A percentile compares a stretch with the other conserved stretches of the same genome.
These are phyloP conservation scores for Hyles euphorbiae DNA, from an alignment of 1,140 invertebrate species.

Conservation along the genomic window DNA sequence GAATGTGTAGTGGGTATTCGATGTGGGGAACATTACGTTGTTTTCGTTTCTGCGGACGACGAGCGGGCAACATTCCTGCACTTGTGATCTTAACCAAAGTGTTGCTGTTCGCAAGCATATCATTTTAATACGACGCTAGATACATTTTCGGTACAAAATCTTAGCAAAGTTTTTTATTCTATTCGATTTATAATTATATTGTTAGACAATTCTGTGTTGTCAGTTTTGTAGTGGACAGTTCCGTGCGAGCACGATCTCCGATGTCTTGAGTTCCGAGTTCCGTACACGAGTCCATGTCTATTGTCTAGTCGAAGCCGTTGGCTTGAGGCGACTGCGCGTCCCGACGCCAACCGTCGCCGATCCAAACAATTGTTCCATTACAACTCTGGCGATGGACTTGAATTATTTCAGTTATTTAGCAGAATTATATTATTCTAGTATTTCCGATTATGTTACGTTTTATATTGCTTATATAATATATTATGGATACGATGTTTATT, in stretches of 20 bases:
- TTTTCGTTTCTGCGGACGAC: conserved; percentile 42
- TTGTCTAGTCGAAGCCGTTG: conserved; percentile 60
- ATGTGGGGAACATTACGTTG: conserved; percentile 37
- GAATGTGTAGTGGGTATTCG: conserved; percentile 72
- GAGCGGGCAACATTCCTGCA: conserved; percentile 51
- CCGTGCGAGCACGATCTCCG: conserved; percentile 9
- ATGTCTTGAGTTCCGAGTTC: conserved; percentile 16
- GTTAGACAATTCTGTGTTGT: conserved; percentile 67
- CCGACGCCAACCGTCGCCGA: no score
- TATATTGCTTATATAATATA: conserved; percentile 75
- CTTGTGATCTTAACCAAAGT: conserved; percentile 67
- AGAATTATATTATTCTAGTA: conserved; percentile 74
- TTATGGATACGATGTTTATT: conserved; percentile 74
- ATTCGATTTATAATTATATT: conserved; percentile 67
- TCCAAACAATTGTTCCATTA: conserved; percentile 25
- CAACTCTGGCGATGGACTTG: conserved; percentile 51
- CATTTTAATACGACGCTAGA: conserved; percentile 70
- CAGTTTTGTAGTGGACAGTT: conserved; percentile 53
- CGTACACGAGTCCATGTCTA: conserved; percentile 44
- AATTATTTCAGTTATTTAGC: conserved; percentile 74
- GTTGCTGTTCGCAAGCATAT: conserved; percentile 73
- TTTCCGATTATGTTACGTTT: conserved; percentile 75
- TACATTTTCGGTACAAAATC: conserved; percentile 71
- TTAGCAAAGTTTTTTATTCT: conserved; percentile 70
- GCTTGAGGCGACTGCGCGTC: conserved; percentile 18